Evolutionary conservation across 2,888 invertebrate genomes (phyloP).

Genomic region (Matsumyia berberina): DNA sequence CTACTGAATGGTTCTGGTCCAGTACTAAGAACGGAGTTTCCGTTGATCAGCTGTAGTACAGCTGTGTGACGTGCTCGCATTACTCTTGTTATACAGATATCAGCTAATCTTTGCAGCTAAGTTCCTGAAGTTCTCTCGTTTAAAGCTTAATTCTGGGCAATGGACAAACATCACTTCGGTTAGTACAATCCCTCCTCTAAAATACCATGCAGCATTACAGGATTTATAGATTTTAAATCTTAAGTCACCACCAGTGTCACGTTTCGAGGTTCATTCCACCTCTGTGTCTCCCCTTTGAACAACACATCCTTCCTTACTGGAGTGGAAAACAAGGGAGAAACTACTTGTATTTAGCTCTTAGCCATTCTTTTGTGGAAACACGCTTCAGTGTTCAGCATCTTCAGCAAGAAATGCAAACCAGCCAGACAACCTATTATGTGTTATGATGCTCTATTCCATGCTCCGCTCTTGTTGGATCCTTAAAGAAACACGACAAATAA

Average conservation of each 20-base stretch:
- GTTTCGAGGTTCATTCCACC: background rate
- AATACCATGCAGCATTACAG: no score
- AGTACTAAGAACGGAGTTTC: no score
- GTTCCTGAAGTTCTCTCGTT: no score
- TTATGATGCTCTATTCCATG: conserved; percentile 24
- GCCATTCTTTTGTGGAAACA: conserved; percentile 13
- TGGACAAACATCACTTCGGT: no score
- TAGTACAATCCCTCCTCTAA: no score
- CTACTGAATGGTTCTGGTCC: no score
- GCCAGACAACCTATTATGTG: conserved; percentile 50
- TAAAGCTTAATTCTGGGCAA: no score
- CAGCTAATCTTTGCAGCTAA: no score
- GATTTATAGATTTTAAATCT: no score
- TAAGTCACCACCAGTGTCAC: background rate
- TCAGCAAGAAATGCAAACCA: conserved; percentile 37
- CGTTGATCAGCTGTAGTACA: no score
- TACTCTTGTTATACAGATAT: no score
- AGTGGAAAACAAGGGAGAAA: conserved; percentile 13
- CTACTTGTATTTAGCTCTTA: conserved; percentile 13
- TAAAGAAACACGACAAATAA: conserved; percentile 12
- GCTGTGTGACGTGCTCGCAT: no score
- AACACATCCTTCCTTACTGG: conserved; percentile 19
- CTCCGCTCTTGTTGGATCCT: conserved; percentile 17
- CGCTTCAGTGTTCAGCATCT: conserved; percentile 22
- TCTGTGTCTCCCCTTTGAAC: background rate